Evolutionary conservation across 2,888 invertebrate species (phyloP).

Genomic region (Dermolepida albohirtum): DNA sequence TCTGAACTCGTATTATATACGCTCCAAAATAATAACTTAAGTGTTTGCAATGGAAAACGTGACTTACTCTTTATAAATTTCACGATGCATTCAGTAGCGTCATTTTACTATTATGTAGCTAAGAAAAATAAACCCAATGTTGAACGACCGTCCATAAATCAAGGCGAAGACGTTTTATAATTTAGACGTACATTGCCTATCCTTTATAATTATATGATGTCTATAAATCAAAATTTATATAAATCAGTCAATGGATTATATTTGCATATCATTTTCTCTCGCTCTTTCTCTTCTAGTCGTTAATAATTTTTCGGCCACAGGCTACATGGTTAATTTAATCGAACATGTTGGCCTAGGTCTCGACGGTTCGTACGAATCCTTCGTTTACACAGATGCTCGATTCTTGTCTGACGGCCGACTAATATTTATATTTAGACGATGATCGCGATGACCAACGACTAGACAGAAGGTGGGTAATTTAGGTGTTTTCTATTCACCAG

Average conservation of each 20-base stretch:
- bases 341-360: constrained; percentile 18
- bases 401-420: constrained; percentile 7
- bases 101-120: constrained; percentile 1
- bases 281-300: neutral
- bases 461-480: constrained; percentile 11
- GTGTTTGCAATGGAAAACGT: too few relatives aligned
- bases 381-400: constrained; percentile 8
- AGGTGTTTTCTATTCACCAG: constrained; percentile 7
- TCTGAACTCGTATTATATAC: too few relatives aligned
- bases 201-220: constrained; percentile 35
- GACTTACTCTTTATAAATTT: too few relatives aligned
- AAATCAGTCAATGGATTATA: constrained; percentile 37
- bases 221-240: constrained; percentile 41
- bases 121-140: constrained; percentile 4
- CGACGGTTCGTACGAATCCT: neutral
- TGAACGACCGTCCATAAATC: constrained; percentile 27
- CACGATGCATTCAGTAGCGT: constrained; percentile 21
- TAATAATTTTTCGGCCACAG: constrained; percentile 33
- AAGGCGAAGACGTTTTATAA: constrained; percentile 33
- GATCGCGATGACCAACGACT: constrained; percentile 4
- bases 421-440: constrained; percentile 11
- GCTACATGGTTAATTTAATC: constrained; percentile 37
- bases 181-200: constrained; percentile 36
- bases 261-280: constrained; percentile 25
- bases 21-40: too few relatives aligned